phyloP scores from a whole-genome alignment of 2,113 vertebrate genomes.

The Micronisus gabar region DNA sequence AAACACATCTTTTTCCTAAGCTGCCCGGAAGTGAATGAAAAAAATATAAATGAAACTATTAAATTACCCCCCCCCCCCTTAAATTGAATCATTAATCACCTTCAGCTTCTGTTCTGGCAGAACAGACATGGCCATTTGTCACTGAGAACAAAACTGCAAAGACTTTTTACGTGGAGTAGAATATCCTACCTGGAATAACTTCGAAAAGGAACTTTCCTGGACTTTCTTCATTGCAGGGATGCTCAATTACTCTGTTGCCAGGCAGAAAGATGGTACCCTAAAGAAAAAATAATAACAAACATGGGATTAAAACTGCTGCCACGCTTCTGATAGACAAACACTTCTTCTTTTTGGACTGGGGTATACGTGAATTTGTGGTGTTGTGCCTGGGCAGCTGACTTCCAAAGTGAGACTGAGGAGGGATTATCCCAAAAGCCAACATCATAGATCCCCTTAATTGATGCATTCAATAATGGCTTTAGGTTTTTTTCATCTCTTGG shows the following conservation, averaged over 20 bases:
- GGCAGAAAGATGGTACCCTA: slow-evolving; percentile 92
- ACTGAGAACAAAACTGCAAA: neutral
- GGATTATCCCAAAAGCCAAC: neutral
- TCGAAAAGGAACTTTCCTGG: slow-evolving; percentile 96
- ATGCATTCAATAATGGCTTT: neutral
- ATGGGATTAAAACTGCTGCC: neutral
- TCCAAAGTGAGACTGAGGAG: neutral
- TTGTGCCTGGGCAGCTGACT: neutral
- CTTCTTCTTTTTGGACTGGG: neutral
- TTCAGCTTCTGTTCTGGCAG: neutral
- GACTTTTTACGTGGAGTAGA: neutral
- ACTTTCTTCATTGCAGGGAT: slow-evolving; percentile 89
- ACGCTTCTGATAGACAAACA: neutral
- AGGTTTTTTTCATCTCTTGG: neutral
- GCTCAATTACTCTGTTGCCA: slow-evolving; percentile 95
- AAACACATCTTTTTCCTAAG: neutral
- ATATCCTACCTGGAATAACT: slow-evolving; percentile 90
- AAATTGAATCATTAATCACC: slow-evolving; percentile 35
- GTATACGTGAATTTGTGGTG: neutral
- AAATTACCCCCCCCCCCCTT: neutral
- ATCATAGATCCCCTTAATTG: neutral
- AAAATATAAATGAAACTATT: neutral
- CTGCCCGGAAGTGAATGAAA: neutral
- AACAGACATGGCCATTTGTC: slow-evolving; percentile 19
- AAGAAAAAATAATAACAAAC: neutral